Evolutionary conservation across 2,888 invertebrate genomes (phyloP).

Genomic region (Stegana nigrithorax): DNA sequence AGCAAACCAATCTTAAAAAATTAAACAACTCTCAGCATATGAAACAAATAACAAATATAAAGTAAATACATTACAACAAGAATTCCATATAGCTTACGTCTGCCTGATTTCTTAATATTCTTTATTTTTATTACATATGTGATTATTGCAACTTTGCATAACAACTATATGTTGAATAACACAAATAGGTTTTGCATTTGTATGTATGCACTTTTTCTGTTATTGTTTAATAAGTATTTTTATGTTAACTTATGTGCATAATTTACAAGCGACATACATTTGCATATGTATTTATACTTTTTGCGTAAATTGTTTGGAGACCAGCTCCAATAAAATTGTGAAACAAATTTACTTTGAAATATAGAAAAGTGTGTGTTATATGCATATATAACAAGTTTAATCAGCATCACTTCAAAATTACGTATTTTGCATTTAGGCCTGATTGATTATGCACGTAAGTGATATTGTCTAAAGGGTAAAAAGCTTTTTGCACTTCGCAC

Average conservation of each 20-base stretch:
- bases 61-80: too few species aligned
- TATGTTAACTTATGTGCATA: background rate
- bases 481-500: too few species aligned
- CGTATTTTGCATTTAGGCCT: too few species aligned
- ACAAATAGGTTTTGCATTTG: background rate
- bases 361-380: too few species aligned
- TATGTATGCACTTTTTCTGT: background rate
- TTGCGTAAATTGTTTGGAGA: constrained; percentile 37
- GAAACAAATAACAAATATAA: constrained; percentile 7
- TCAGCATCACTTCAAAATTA: too few species aligned
- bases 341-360: constrained; percentile 17
- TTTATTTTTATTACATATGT: constrained; percentile 29
- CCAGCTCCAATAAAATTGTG: constrained; percentile 52
- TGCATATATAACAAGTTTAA: too few species aligned
- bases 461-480: too few species aligned
- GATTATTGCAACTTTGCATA: constrained; percentile 34
- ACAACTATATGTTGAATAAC: constrained; percentile 7
- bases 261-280: constrained; percentile 19
- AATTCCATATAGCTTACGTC: background rate
- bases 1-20: background rate
- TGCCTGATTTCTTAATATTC: constrained; percentile 17
- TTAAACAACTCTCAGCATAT: background rate
- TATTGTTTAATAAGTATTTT: constrained; percentile 11
- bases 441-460: too few species aligned
- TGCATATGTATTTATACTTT: background rate